A percentile compares a stretch with the other conserved stretches of the same genome.
These are phyloP conservation scores for Micromussa lordhowensis DNA, from an alignment of 92 coral and sea anemone species.

Conservation along the genomic window DNA sequence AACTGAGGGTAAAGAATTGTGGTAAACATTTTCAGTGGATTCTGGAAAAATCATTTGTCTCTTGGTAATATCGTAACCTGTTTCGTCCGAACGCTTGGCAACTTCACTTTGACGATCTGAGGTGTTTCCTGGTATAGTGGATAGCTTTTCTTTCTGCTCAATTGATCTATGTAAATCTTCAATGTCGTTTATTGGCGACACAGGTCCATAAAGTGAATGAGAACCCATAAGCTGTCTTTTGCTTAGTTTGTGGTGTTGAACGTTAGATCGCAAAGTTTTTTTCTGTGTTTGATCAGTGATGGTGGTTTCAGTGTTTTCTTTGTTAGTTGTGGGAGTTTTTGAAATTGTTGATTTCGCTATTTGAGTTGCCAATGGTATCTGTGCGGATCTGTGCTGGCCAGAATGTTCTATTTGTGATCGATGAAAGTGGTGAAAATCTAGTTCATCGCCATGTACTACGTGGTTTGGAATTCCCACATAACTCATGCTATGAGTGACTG, in stretches of 20 bases:
- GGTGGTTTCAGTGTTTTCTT: conserved; percentile 65
- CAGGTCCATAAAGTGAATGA: conserved; percentile 71
- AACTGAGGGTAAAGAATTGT: conserved; percentile 41
- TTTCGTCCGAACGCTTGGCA: conserved; percentile 40
- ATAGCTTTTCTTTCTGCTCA: conserved; percentile 75
- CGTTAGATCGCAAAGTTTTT: conserved; percentile 59
- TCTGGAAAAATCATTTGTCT: conserved; percentile 40
- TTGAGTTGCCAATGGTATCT: conserved; percentile 11
- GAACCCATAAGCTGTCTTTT: conserved; percentile 79
- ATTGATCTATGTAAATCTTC: conserved; percentile 65
- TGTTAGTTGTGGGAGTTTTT: conserved; percentile 54
- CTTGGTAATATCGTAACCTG: conserved; percentile 15
- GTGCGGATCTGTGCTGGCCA: not conserved
- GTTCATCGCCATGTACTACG: conserved; percentile 76
- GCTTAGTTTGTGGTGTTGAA: not conserved
- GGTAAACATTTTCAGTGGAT: conserved; percentile 23
- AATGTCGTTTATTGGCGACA: conserved; percentile 73
- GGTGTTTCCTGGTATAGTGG: conserved; percentile 71
- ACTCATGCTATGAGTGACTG: conserved; percentile 76
- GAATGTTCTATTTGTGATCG: conserved; percentile 77
- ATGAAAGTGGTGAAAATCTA: conserved; percentile 59
- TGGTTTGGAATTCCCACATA: conserved; percentile 91
- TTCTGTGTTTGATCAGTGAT: conserved; percentile 72
- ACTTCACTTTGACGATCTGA: conserved; percentile 44
- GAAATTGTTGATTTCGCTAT: conserved; percentile 69